A percentile compares a stretch with the other conserved stretches of the same genome.
These are phyloP conservation scores for Poecile montanus DNA, from an alignment of 2,797 vertebrate species.

Conservation along the genomic window DNA sequence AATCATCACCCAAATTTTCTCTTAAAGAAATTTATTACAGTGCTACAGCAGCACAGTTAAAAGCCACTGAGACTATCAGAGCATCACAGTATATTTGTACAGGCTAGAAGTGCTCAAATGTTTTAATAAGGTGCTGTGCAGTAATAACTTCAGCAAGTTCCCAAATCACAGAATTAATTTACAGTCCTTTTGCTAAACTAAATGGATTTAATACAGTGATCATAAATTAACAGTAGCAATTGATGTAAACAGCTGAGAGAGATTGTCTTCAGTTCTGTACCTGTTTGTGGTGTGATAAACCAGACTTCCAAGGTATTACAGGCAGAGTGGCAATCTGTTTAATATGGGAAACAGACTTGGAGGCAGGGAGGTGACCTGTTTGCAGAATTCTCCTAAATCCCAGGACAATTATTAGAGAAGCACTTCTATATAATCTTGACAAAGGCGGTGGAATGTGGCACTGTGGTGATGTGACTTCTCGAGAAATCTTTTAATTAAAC, in stretches of 20 bases:
- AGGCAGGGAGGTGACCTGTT: constrained; percentile 23
- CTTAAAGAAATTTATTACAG: background rate
- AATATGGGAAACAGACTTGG: background rate
- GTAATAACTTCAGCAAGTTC: constrained; percentile 43
- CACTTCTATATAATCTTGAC: background rate
- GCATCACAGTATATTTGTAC: background rate
- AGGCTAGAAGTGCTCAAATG: constrained; percentile 15
- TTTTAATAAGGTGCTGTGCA: constrained; percentile 55
- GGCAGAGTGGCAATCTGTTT: constrained; percentile 23
- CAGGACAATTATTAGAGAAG: constrained; percentile 37
- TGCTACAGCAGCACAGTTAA: background rate
- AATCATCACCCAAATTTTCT: constrained; percentile 22
- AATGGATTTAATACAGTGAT: constrained; percentile 53
- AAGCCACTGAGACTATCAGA: constrained; percentile 17
- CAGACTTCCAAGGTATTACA: background rate
- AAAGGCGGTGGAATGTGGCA: background rate
- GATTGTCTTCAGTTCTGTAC: constrained; percentile 31
- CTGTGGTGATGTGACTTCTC: background rate
- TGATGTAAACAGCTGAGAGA: constrained; percentile 36
- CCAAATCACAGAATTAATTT: constrained; percentile 67
- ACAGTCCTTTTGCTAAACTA: constrained; percentile 27
- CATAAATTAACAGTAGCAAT: constrained; percentile 58
- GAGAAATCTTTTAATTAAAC: constrained; percentile 47
- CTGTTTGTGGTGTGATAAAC: constrained; percentile 4
- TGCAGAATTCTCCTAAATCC: constrained; percentile 45